Conservation (phyloP, 2,888 invertebrate species). For the Nomada flava region DNA sequence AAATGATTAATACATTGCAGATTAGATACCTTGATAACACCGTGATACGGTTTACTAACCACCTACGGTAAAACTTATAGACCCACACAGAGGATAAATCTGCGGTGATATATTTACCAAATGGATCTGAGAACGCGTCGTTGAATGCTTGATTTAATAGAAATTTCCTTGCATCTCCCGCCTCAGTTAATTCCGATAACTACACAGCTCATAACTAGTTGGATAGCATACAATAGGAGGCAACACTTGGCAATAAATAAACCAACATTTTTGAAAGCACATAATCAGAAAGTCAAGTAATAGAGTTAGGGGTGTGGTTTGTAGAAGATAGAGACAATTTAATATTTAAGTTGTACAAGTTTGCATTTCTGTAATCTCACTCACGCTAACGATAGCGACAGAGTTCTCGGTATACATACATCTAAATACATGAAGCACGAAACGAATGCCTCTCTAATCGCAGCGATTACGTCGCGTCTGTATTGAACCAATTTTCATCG, state of each 20-base stretch:
- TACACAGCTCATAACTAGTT: no score
- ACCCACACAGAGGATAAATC: slow-evolving; percentile 18
- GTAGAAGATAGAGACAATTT: no score
- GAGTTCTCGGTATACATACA: slow-evolving; percentile 3
- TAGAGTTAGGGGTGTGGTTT: no score
- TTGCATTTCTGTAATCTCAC: no score
- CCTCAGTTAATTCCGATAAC: no score
- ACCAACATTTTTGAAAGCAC: no score
- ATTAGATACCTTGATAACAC: slow-evolving; percentile 33
- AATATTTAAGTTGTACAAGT: no score
- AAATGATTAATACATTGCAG: slow-evolving; percentile 28
- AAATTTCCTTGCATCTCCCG: not conserved
- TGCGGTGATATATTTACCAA: slow-evolving; percentile 36
- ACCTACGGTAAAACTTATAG: slow-evolving; percentile 2
- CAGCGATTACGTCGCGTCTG: slow-evolving; percentile 41
- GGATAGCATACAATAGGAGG: no score
- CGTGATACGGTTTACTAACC: slow-evolving; percentile 38
- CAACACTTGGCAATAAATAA: no score
- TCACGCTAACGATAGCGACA: not conserved
- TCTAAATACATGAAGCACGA: not conserved
- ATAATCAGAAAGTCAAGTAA: no score
- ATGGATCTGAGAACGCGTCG: slow-evolving; percentile 18
- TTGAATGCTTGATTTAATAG: slow-evolving; percentile 40
- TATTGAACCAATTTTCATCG: slow-evolving; percentile 41
- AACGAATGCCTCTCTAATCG: slow-evolving; percentile 20